phyloP scores from a whole-genome alignment of 2,888 invertebrate species.

The Platycheirus rosarum region DNA sequence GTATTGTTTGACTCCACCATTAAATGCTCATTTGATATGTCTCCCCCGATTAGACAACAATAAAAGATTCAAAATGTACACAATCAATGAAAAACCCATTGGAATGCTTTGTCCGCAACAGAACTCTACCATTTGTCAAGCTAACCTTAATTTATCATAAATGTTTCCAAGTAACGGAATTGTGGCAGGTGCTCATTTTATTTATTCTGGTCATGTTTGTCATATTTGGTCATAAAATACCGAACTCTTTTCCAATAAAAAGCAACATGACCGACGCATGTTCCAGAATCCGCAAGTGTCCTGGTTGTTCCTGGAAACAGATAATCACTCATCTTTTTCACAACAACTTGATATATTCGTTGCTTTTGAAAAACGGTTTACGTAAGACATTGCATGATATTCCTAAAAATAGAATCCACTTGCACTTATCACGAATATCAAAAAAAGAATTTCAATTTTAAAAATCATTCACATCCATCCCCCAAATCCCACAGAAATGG shows the following conservation, averaged over 20 bases:
- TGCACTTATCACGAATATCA: conserved; percentile 31
- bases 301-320: neutral
- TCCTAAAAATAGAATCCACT: conserved; percentile 43
- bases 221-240: neutral
- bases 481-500: conserved; percentile 1
- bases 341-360: conserved; percentile 20
- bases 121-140: no score
- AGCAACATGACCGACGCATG: neutral
- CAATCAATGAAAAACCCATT: conserved; percentile 14
- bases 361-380: conserved; percentile 6
- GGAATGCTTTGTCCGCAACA: neutral
- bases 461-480: no score
- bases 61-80: conserved; percentile 9
- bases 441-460: conserved; percentile 29
- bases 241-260: neutral
- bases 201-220: conserved; percentile 23
- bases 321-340: conserved; percentile 19
- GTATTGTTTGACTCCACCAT: neutral
- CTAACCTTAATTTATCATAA: no score
- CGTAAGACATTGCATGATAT: conserved; percentile 22
- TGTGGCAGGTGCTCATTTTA: conserved; percentile 10
- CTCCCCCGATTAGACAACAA: conserved; percentile 4
- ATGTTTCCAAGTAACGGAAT: neutral
- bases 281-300: neutral
- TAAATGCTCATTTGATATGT: conserved; percentile 1